Base-by-base conservation (phyloP, 2,888 invertebrate genomes). In the Amphimallon solstitiale region DNA sequence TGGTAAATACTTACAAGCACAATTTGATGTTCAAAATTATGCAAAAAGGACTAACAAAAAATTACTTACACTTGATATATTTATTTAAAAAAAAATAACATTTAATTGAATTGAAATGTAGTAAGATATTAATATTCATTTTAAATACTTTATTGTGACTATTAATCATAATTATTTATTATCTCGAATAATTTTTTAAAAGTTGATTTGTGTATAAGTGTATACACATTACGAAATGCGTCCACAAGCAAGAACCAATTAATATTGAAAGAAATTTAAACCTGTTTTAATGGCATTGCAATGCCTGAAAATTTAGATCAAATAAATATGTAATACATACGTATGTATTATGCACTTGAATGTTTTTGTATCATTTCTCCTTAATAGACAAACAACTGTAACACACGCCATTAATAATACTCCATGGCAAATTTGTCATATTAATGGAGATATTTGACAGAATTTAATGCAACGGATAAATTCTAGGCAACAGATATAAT, bases 81-180 rank as follows among this genome's bases (percentile, higher is more conserved):
- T n/a, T n/a, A n/a, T n/a, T n/a, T n/a, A n/a, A n/a, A n/a, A n/a
- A n/a, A n/a, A n/a, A n/a, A n/a, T n/a, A n/a, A n/a, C n/a, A n/a
- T n/a, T n/a, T n/a, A n/a, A n/a, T n/a, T n/a, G n/a, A n/a, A n/a
- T n/a, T n/a, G n/a, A n/a, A n/a, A n/a, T n/a, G n/a, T n/a, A n/a
- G n/a, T n/a, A 6, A 35, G 15, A 35, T 51, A 51, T 35, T 15
- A 7, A 34, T 14, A 51, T 15, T 14, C 21, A 29, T 23, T 40
- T 38, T 56, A 56, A 56, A 40, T 38, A 40, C 40, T 40, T 56
- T 56, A 56, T 56, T 56, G 40, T 56, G 40, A 56, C 56, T 21
- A 43, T 56, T 56, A 56, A 56, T 56, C 56, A 40, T 56, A 56
- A 56, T 56, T 56, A 40, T 23, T 23, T 23, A 56, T 56, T 56